A percentile compares a stretch with the other conserved stretches of the same genome.
These are phyloP conservation scores for Hypercompe scribonia DNA, from an alignment of 2,888 invertebrate genomes.

Conservation along the genomic window DNA sequence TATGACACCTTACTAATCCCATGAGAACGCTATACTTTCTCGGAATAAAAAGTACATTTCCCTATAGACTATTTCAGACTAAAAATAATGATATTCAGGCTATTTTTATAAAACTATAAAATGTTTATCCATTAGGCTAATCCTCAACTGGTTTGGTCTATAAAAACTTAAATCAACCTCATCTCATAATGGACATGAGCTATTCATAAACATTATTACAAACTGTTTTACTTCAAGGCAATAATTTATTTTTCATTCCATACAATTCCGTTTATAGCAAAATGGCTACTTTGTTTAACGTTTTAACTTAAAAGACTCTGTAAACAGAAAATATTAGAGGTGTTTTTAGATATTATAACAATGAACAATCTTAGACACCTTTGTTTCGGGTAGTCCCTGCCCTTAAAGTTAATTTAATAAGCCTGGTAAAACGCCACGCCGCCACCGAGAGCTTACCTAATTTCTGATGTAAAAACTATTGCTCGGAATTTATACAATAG, in stretches of 20 bases:
- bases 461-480: not conserved
- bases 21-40: no score
- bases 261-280: not conserved
- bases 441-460: not conserved
- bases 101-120: no score
- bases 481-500: not conserved
- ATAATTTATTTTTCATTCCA: not conserved
- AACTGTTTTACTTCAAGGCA: conserved; percentile 37
- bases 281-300: conserved; percentile 14
- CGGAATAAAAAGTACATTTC: no score
- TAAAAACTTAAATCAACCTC: no score
- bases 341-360: not conserved
- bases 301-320: not conserved
- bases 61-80: no score
- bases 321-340: not conserved
- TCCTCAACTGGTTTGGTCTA: no score
- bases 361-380: not conserved
- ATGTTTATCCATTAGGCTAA: no score
- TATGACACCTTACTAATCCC: no score
- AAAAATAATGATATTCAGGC: no score
- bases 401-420: not conserved
- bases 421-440: not conserved
- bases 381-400: not conserved
- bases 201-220: conserved; percentile 29
- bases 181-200: no score